These are phyloP conservation scores for Leucophenga varia DNA, from an alignment of 1,140 invertebrate species.

Conservation along the genomic window DNA sequence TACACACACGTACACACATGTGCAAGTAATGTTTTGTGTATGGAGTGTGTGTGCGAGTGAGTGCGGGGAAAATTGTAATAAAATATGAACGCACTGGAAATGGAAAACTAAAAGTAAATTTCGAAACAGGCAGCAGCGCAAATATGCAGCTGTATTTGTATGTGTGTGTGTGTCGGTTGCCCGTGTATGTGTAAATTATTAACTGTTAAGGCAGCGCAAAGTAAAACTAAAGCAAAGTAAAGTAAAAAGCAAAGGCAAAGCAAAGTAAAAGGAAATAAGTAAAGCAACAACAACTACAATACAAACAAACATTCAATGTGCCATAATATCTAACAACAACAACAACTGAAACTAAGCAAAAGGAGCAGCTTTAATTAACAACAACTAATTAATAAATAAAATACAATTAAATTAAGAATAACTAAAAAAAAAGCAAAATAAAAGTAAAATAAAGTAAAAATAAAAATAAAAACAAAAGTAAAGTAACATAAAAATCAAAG, in stretches of 20 bases:
- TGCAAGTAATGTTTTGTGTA: constrained; percentile 33
- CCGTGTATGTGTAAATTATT: too few relatives aligned
- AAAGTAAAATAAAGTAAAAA: neutral
- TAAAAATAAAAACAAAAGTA: too few relatives aligned
- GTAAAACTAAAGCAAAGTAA: too few relatives aligned
- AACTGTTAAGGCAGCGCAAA: too few relatives aligned
- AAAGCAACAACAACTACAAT: neutral
- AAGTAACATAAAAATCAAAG: too few relatives aligned
- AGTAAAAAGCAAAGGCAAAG: neutral
- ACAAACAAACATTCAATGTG: neutral
- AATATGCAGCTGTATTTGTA: too few relatives aligned
- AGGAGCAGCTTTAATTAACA: neutral
- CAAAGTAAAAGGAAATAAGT: neutral
- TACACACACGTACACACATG: constrained; percentile 27
- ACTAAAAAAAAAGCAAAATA: neutral
- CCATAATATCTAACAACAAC: too few relatives aligned
- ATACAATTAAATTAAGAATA: neutral
- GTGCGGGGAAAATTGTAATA: constrained; percentile 53
- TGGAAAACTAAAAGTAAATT: constrained; percentile 34
- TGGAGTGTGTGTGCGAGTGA: constrained; percentile 22
- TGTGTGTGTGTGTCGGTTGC: too few relatives aligned
- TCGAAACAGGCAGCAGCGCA: too few relatives aligned
- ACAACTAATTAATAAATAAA: neutral
- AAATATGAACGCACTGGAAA: constrained; percentile 46
- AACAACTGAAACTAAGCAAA: neutral